Percentiles rank a stretch among this genome's conserved stretches.
Conservation (phyloP, 37 sponge, comb jelly and placozoan species). For the Chondrilla cf. caribensis region DNA sequence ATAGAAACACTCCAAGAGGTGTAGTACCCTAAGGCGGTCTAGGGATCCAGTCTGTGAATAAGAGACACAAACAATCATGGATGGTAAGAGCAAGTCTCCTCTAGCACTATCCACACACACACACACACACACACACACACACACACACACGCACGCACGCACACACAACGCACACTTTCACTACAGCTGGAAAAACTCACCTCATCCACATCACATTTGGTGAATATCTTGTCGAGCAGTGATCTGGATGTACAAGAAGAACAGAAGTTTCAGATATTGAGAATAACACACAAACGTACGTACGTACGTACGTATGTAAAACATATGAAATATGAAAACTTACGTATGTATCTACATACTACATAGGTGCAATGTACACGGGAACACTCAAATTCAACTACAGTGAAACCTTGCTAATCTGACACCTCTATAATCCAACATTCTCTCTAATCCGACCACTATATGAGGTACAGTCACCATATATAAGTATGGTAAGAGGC, state of each 20-base stretch:
- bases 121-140: background rate
- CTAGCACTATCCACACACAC: background rate
- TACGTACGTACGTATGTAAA: background rate
- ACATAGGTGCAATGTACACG: too few relatives aligned
- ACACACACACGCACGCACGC: background rate
- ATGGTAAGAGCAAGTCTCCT: background rate
- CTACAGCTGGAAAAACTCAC: constrained; percentile 14
- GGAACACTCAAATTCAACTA: too few relatives aligned
- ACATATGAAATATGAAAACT: too few relatives aligned
- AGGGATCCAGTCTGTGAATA: constrained; percentile 26
- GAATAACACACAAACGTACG: background rate
- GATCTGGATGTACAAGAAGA: constrained; percentile 19
- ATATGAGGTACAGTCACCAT: too few relatives aligned
- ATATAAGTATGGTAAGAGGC: too few relatives aligned
- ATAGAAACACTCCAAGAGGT: constrained; percentile 44
- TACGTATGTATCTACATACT: too few relatives aligned
- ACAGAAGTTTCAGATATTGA: background rate
- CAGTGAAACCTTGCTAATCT: too few relatives aligned
- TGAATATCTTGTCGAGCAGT: constrained; percentile 34
- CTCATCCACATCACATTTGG: constrained; percentile 46
- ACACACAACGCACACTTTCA: background rate
- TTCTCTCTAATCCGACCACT: too few relatives aligned
- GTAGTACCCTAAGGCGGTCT: constrained; percentile 51
- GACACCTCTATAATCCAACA: too few relatives aligned
- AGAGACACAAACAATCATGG: background rate